Base-by-base conservation (phyloP, 2,113 vertebrate genomes). In the Salvator merianae region DNA sequence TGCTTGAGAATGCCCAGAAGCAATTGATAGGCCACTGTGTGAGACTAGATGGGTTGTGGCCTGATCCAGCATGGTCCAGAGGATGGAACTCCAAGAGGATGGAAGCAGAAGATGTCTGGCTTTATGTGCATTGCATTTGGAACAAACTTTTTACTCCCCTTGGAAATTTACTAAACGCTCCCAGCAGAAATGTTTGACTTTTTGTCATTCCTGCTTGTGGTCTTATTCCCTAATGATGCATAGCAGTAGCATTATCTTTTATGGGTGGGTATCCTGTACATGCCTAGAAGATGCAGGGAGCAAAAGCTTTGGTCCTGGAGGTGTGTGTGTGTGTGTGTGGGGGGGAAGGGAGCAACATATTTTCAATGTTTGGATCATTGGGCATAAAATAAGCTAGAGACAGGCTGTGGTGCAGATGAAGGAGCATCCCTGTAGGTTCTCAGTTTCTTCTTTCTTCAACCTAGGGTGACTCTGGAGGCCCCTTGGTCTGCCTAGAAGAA, bases 401-500 rank as follows among this genome's bases (percentile, higher is more conserved):
- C 2, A 53, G n/a, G 70, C 50, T 22, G 12, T 5, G 71, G 22
- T 78, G 12, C 2, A 34, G 26, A 26, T 59, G 55, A 4, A 18
- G 34, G 4, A 10, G 18, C 40, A 18, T 10, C 16, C 36, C 2
- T 4, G 5, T 36, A 26, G 2, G 30, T 7, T 53, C 26, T 69
- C 65, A 83, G 10, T 36, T 3, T 26, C 13, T 76, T 16, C 30
- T 22, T 82, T 74, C 76, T 16, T 65, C 68, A 20, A 43, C 40
- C 7, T 79, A 92, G 87, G 91, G 89, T 9, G 91, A 92, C 77
- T 92, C 91, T 0, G 91, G 91, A 26, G 91, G 91, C 26, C 91
- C 88, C n/a, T 76, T 89, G 32, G 84, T 87, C 14, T 89, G 88
- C 75, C 74, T 83, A 36, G 69, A 12, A 12, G 36, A 65, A 59